These are phyloP conservation scores for Helicoverpa armigera DNA, from an alignment of 1,140 invertebrate species.

Conservation along the genomic window DNA sequence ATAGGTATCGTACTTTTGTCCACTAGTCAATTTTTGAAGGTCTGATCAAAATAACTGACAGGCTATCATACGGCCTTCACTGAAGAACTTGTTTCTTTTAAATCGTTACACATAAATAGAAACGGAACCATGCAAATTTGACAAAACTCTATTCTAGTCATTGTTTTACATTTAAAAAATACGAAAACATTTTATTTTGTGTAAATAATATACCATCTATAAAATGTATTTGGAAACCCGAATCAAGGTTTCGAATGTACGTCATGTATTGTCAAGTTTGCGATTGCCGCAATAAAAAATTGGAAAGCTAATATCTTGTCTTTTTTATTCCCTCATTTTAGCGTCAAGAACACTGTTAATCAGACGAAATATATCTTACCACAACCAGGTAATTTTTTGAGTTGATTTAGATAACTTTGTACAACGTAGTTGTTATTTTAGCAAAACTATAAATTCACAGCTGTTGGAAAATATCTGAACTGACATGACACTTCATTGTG, in stretches of 20 bases:
- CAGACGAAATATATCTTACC: too few species aligned
- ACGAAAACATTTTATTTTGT: neutral
- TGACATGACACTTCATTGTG: neutral
- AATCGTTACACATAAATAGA: neutral
- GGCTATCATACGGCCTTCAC: neutral
- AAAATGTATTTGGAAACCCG: too few species aligned
- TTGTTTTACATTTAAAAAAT: neutral
- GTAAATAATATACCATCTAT: neutral
- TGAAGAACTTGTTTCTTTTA: neutral
- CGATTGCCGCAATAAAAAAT: too few species aligned
- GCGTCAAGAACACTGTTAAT: too few species aligned
- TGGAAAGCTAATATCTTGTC: too few species aligned
- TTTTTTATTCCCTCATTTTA: too few species aligned
- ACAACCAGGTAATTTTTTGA: too few species aligned
- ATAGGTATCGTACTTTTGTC: conserved; percentile 60
- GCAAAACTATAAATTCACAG: too few species aligned
- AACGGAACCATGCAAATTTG: neutral
- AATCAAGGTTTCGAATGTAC: conserved; percentile 34
- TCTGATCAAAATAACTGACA: conserved; percentile 48
- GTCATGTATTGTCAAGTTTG: conserved; percentile 13
- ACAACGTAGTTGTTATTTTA: too few species aligned
- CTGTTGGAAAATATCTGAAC: neutral
- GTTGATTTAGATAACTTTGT: too few species aligned
- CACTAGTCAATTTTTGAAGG: conserved; percentile 63
- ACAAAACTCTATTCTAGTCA: neutral